Conservation (phyloP, 2,113 vertebrate species). For the Neoarius graeffei region DNA sequence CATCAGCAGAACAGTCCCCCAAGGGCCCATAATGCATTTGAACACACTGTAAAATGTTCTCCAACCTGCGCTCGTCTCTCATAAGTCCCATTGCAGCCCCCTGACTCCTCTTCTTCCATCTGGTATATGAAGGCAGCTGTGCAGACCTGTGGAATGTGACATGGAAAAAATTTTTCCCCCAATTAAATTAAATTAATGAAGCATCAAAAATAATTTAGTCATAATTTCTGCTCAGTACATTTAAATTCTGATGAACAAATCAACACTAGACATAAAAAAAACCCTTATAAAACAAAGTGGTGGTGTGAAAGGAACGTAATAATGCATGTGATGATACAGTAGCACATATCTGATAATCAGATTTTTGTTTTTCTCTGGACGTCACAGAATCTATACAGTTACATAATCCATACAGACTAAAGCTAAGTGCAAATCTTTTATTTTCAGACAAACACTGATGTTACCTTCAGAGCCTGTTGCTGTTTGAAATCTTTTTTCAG, state of each 20-base stretch:
- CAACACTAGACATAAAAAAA: neutral
- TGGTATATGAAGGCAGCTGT: slow-evolving; percentile 38
- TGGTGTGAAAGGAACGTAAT: neutral
- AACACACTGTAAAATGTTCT: neutral
- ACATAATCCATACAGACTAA: neutral
- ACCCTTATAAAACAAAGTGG: neutral
- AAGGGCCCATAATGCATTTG: neutral
- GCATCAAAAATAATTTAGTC: neutral
- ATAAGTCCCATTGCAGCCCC: slow-evolving; percentile 48
- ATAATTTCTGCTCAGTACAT: neutral
- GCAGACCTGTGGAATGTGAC: slow-evolving; percentile 55
- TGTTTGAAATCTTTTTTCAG: neutral
- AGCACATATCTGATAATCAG: too few relatives aligned
- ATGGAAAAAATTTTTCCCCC: neutral
- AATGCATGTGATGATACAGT: neutral
- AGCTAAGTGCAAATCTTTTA: neutral
- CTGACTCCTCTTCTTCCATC: slow-evolving; percentile 65
- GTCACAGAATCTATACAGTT: neutral
- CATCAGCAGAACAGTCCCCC: neutral
- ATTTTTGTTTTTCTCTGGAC: neutral
- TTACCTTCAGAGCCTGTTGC: neutral
- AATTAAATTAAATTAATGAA: neutral
- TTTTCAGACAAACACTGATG: neutral
- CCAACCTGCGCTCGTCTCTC: slow-evolving; percentile 63
- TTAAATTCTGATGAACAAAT: neutral